phyloP scores from a whole-genome alignment of 2,797 vertebrate species.

The Bryconaethiops microstoma region DNA sequence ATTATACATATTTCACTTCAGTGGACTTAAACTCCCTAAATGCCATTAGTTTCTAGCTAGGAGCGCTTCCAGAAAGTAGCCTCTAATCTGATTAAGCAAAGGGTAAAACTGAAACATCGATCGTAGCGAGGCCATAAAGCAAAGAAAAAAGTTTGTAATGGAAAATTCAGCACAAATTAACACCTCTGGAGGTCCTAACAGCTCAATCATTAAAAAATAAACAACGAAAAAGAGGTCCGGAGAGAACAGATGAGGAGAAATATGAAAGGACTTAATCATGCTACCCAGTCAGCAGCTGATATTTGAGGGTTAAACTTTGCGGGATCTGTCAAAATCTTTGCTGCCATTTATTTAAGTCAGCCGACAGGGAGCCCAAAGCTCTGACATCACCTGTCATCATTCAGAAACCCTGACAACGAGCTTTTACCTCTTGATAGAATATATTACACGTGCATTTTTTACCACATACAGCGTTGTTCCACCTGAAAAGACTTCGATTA shows the following conservation, averaged over 20 bases:
- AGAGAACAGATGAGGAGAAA: not conserved
- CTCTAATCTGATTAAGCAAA: constrained; percentile 33
- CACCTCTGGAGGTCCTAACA: not conserved
- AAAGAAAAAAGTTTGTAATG: constrained; percentile 1
- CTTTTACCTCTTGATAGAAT: not conserved
- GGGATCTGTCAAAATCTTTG: not conserved
- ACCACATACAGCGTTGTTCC: not conserved
- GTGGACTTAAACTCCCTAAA: constrained; percentile 29
- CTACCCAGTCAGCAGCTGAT: not conserved
- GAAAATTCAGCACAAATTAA: constrained; percentile 25
- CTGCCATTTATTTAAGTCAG: not conserved
- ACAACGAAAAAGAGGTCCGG: not conserved
- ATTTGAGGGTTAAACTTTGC: not conserved
- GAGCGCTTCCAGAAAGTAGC: constrained; percentile 16
- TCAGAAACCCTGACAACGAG: not conserved
- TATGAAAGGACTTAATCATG: not conserved
- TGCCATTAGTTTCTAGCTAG: constrained; percentile 35
- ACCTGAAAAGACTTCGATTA: not conserved
- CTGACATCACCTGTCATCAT: not conserved
- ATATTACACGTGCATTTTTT: not conserved
- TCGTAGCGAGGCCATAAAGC: not conserved
- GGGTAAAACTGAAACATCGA: not conserved
- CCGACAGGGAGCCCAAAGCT: not conserved
- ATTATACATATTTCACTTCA: constrained; percentile 32
- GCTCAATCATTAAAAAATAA: not conserved